These are phyloP conservation scores for Helleia helle DNA, from an alignment of 2,888 invertebrate species.

Conservation along the genomic window DNA sequence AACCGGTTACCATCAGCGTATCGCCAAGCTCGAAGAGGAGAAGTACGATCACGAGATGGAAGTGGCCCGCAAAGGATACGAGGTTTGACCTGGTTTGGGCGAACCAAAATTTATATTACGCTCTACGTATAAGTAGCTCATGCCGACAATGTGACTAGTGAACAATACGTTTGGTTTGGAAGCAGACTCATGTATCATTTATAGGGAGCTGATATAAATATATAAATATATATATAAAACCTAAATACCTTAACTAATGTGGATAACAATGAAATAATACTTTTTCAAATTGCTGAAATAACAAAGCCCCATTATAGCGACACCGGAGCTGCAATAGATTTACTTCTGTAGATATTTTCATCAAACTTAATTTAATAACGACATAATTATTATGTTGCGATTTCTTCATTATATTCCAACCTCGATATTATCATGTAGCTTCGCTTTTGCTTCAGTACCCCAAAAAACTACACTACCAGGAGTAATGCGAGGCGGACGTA, in stretches of 20 bases:
- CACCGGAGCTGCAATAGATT: constrained; percentile 45
- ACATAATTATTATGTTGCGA: constrained; percentile 42
- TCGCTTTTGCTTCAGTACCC: constrained; percentile 63
- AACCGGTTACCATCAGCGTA: constrained; percentile 87
- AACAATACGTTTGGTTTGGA: constrained; percentile 59
- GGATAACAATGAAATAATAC: constrained; percentile 55
- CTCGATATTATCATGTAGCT: constrained; percentile 54
- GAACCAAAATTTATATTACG: constrained; percentile 45
- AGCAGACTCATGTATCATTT: constrained; percentile 51
- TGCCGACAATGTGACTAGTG: constrained; percentile 68
- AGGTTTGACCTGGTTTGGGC: constrained; percentile 82
- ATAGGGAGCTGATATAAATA: constrained; percentile 49
- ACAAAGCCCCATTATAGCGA: constrained; percentile 57
- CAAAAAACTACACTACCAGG: constrained; percentile 42
- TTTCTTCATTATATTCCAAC: constrained; percentile 46
- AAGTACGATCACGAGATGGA: constrained; percentile 99
- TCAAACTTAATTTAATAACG: constrained; percentile 54
- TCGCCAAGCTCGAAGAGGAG: constrained; percentile 87
- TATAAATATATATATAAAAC: constrained; percentile 25
- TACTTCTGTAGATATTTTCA: constrained; percentile 52
- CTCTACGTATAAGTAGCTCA: constrained; percentile 64
- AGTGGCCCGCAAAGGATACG: constrained; percentile 95
- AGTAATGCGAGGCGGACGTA: constrained; percentile 35
- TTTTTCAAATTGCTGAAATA: constrained; percentile 53
- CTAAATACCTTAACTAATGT: constrained; percentile 61